Evolutionary conservation across 2,888 invertebrate genomes (phyloP).

Genomic region (Sphaerophoria taeniata): DNA sequence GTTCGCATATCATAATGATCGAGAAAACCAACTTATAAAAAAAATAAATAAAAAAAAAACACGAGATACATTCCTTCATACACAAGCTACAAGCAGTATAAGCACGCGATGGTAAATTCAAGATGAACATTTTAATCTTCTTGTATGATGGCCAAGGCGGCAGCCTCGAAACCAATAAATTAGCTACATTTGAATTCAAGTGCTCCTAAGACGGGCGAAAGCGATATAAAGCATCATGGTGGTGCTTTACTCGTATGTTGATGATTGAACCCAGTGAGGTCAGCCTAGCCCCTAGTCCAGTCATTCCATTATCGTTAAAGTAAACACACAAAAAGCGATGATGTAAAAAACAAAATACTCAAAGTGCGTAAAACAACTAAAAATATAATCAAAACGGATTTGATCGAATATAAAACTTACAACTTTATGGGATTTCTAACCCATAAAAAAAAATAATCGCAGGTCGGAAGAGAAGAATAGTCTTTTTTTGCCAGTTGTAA

Average conservation of each 20-base stretch:
- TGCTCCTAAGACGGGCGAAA: slow-evolving; percentile 50
- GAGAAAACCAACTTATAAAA: slow-evolving; percentile 29
- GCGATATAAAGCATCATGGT: slow-evolving; percentile 12
- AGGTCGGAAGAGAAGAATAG: neutral
- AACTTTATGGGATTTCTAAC: slow-evolving; percentile 8
- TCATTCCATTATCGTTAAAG: slow-evolving; percentile 68
- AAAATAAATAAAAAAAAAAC: slow-evolving; percentile 32
- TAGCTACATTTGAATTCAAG: slow-evolving; percentile 51
- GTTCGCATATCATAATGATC: slow-evolving; percentile 55
- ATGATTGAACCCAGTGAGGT: slow-evolving; percentile 43
- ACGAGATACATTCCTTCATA: neutral
- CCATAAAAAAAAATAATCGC: neutral
- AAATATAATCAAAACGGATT: slow-evolving; percentile 42
- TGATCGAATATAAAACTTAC: slow-evolving; percentile 10
- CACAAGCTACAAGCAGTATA: neutral
- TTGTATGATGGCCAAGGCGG: slow-evolving; percentile 22
- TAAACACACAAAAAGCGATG: slow-evolving; percentile 42
- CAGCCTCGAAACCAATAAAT: slow-evolving; percentile 55
- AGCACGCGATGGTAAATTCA: too few species aligned
- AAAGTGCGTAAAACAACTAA: slow-evolving; percentile 37
- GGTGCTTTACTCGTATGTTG: slow-evolving; percentile 24
- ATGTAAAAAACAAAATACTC: neutral
- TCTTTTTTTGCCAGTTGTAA: neutral
- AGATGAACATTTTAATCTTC: slow-evolving; percentile 6
- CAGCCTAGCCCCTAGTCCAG: slow-evolving; percentile 24